A percentile compares a stretch with the other conserved stretches of the same genome.
phyloP scores from a whole-genome alignment of 2,797 vertebrate species.

The Enteromius radiatus region DNA sequence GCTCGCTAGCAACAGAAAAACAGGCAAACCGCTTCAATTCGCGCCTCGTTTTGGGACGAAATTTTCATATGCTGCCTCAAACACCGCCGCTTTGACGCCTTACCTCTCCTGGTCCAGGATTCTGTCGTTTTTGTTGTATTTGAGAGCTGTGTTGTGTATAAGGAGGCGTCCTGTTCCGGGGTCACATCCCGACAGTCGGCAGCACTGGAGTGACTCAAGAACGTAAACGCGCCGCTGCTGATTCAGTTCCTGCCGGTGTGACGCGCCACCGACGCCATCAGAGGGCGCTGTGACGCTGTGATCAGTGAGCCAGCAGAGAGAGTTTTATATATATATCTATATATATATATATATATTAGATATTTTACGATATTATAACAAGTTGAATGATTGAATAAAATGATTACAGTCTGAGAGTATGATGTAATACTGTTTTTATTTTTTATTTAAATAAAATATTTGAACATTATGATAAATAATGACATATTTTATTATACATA shows the following conservation, averaged over 20 bases:
- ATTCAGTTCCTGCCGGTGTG: slow-evolving; percentile 58
- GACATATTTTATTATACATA: not conserved
- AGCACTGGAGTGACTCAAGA: slow-evolving; percentile 71
- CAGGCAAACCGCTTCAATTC: not conserved
- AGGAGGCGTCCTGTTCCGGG: slow-evolving; percentile 85
- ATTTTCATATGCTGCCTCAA: slow-evolving; percentile 20
- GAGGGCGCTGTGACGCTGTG: slow-evolving; percentile 26
- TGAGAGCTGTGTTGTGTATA: slow-evolving; percentile 81
- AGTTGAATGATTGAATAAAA: not conserved
- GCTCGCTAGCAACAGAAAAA: slow-evolving; percentile 42
- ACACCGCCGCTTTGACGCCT: slow-evolving; percentile 55
- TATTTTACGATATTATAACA: not conserved
- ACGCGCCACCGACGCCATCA: not conserved
- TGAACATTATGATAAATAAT: not conserved
- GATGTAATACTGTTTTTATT: not conserved
- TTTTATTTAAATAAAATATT: not conserved
- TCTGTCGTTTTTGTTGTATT: slow-evolving; percentile 77
- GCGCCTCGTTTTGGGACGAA: slow-evolving; percentile 2
- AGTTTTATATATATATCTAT: too few species aligned
- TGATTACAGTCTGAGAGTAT: not conserved
- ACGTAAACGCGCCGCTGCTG: slow-evolving; percentile 62
- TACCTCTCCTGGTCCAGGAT: slow-evolving; percentile 86
- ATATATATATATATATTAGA: not conserved
- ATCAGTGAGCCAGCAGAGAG: not conserved
- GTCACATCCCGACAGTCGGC: slow-evolving; percentile 86